Base-by-base conservation (phyloP, 2,888 invertebrate genomes). In the Andricus quercusramuli region DNA sequence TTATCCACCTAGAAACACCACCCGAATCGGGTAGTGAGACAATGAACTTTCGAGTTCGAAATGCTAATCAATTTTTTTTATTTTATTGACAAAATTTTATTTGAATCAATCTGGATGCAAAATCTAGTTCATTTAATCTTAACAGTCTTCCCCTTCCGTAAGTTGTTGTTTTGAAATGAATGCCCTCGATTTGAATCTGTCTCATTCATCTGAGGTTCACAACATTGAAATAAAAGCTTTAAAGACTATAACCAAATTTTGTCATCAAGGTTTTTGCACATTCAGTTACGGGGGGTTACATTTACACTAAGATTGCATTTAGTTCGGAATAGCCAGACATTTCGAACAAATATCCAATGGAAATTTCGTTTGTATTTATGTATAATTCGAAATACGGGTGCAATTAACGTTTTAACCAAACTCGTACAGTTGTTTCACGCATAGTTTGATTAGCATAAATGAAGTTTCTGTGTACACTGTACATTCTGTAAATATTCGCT, bases 361-460 rank as follows among this genome's bases (percentile, higher is more conserved):
- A 51, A 51, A 70, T 70, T 70, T 70, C 47, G 20, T 70, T 47
- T 47, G 51, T 51, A 70, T 70, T 25, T 25, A 51, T 47, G 32
- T 70, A 70, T 70, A 70, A 70, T 51, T n/a, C 70, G 29, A 70
- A 70, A 29, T 70, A 70, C 70, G 51, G 47, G 51, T 70, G 70
- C 29, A 47, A 51, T 70, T 51, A 70, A 51, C 70, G 51, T 51
- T 70, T 70, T 32, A 70, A 70, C 70, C 29, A 8, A 68, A 47
- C 51, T 70, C 51, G 47, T 3, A 25, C 47, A 51, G 70, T 70
- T 70, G 29, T 70, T 70, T 51, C 13, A 70, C 70, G 70, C 51
- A 70, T 51, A 70, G 51, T 70, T 70, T 70, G 70, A 70, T 70
- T 70, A 70, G 25, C n/a, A n/a, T 51, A 70, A 70, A 70, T 70